These are phyloP conservation scores for Spondyliosoma cantharus DNA, from an alignment of 2,797 vertebrate genomes.

Conservation along the genomic window DNA sequence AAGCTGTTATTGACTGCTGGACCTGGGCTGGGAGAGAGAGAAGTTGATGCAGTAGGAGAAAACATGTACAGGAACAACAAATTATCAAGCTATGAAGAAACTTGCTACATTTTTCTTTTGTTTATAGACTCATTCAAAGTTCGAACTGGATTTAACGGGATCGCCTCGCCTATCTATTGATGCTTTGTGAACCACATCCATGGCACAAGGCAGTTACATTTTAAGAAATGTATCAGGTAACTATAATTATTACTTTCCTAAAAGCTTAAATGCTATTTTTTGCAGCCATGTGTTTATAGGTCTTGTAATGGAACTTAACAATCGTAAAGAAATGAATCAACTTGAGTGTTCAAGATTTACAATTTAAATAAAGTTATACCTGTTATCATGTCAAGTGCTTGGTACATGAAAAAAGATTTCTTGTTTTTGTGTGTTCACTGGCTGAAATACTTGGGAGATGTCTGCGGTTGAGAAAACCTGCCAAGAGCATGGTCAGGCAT, in stretches of 20 bases:
- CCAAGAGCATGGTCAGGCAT: conserved; percentile 73
- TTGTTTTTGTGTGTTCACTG: conserved; percentile 43
- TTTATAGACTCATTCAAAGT: conserved; percentile 24
- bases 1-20: conserved; percentile 61
- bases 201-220: conserved; percentile 67
- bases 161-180: conserved; percentile 5
- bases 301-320: neutral
- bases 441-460: conserved; percentile 63
- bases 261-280: neutral
- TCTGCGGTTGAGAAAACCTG: conserved; percentile 65
- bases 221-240: conserved; percentile 75
- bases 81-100: conserved; percentile 26
- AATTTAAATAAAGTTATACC: conserved; percentile 10
- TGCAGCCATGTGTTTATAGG: neutral
- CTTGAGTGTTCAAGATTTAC: neutral
- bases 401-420: neutral
- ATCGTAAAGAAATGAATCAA: neutral
- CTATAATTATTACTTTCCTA: conserved; percentile 20
- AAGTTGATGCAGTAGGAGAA: conserved; percentile 25
- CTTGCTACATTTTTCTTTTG: conserved; percentile 8
- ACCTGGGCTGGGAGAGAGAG: conserved; percentile 22
- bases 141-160: conserved; percentile 43
- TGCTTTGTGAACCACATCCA: conserved; percentile 26
- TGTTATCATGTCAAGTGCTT: conserved; percentile 15
- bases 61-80: neutral